phyloP scores from a whole-genome alignment of 2,888 invertebrate genomes.

The Eumerus sabulonum region DNA sequence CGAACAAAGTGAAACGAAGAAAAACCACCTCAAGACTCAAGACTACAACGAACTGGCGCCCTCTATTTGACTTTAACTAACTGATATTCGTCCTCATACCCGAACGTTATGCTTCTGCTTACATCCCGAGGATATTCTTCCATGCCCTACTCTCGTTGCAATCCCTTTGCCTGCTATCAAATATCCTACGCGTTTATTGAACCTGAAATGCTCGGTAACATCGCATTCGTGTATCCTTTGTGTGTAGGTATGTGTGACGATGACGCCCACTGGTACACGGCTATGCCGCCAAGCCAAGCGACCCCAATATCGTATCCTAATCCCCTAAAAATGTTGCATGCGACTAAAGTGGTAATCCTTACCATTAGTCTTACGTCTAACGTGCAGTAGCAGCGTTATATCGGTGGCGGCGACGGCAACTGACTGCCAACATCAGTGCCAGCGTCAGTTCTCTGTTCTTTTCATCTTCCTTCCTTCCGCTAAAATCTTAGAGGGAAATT shows the following conservation, averaged over 20 bases:
- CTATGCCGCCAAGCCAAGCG: constrained; percentile 17
- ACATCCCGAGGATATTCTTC: constrained; percentile 17
- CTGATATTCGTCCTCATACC: constrained; percentile 6
- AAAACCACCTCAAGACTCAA: constrained; percentile 44
- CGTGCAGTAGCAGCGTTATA: constrained; percentile 12
- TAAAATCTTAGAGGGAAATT: constrained; percentile 29
- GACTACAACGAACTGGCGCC: constrained; percentile 55
- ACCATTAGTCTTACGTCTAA: constrained; percentile 65
- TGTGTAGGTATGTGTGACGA: too few species aligned
- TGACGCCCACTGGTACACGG: neutral
- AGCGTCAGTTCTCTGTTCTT: constrained; percentile 26
- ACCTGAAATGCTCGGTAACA: constrained; percentile 44
- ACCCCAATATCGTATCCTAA: constrained; percentile 49
- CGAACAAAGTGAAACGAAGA: constrained; percentile 11
- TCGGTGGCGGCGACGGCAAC: constrained; percentile 20
- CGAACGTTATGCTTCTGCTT: neutral
- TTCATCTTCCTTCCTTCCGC: constrained; percentile 57
- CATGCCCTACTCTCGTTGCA: constrained; percentile 15
- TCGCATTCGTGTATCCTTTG: constrained; percentile 14
- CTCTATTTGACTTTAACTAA: constrained; percentile 63
- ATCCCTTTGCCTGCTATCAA: constrained; percentile 32
- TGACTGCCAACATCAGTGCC: constrained; percentile 53
- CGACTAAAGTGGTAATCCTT: constrained; percentile 64
- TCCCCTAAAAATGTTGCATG: constrained; percentile 66
- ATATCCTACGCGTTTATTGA: constrained; percentile 68